phyloP scores from a whole-genome alignment of 2,113 vertebrate genomes.

The Amphiprion percula region DNA sequence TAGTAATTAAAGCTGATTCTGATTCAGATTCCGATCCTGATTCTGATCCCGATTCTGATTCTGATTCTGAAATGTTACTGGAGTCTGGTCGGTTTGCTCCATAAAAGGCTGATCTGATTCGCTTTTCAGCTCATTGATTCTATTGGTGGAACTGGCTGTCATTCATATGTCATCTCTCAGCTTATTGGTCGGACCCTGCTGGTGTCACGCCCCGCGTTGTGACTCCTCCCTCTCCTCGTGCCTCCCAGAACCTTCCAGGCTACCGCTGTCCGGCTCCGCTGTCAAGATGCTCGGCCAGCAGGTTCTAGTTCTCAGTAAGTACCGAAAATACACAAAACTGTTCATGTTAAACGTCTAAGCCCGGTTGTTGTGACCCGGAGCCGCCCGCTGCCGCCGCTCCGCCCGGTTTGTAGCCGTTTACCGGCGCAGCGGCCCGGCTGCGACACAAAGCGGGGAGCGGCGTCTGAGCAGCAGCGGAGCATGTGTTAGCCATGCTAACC shows the following conservation, averaged over 20 bases:
- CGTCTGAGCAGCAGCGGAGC: constrained; percentile 10
- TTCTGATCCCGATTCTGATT: too few species aligned
- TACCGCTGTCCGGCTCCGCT: constrained; percentile 21
- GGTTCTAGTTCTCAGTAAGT: constrained; percentile 95
- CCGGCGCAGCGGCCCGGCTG: not conserved
- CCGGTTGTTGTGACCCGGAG: not conserved
- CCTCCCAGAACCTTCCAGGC: constrained; percentile 72
- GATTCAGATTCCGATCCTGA: too few species aligned
- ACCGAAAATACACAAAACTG: fast-evolving
- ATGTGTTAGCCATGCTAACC: constrained; percentile 44
- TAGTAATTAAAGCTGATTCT: too few species aligned
- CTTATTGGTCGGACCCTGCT: constrained; percentile 61
- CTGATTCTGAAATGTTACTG: not conserved
- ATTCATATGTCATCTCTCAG: not conserved
- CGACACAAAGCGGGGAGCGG: constrained; percentile 36
- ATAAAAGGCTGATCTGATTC: constrained; percentile 24
- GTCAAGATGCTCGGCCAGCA: constrained; percentile 92
- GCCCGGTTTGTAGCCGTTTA: not conserved
- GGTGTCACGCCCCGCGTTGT: not conserved
- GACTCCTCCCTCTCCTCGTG: constrained; percentile 50
- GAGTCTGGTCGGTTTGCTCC: not conserved
- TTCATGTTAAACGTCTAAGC: fast-evolving
- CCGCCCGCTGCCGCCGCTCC: not conserved
- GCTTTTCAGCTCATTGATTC: not conserved
- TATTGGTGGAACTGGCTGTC: constrained; percentile 57